Conservation (phyloP, 2,797 vertebrate genomes). For the Hippocampus kuda region DNA sequence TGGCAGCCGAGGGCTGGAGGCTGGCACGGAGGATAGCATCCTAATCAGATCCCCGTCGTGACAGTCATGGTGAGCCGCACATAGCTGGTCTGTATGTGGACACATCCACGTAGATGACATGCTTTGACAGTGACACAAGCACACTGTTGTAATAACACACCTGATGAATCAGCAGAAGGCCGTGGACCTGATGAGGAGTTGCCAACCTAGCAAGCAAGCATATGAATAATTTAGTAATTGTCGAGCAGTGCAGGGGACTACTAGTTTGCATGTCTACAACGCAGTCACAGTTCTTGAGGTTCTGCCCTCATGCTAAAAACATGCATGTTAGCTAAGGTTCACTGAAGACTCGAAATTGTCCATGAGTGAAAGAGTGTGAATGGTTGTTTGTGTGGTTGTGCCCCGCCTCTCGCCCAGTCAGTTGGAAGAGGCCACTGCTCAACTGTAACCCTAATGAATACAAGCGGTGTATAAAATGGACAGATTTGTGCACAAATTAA, state of each 20-base stretch:
- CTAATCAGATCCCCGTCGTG: slow-evolving; percentile 2
- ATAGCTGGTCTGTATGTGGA: slow-evolving; percentile 23
- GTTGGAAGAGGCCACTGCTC: too few relatives aligned
- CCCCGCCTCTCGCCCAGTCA: too few relatives aligned
- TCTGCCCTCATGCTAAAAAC: too few relatives aligned
- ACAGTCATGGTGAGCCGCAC: slow-evolving; percentile 8
- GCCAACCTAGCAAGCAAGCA: slow-evolving; percentile 27
- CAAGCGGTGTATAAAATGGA: too few relatives aligned
- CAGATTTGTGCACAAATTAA: too few relatives aligned
- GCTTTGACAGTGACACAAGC: background rate
- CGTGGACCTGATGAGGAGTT: slow-evolving; percentile 9
- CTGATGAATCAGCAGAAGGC: slow-evolving; percentile 20
- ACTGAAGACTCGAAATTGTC: too few relatives aligned
- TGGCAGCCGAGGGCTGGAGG: slow-evolving; percentile 7
- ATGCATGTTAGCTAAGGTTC: too few relatives aligned
- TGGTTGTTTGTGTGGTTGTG: too few relatives aligned
- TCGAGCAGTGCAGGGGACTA: background rate
- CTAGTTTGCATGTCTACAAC: too few relatives aligned
- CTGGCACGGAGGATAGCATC: slow-evolving; percentile 9
- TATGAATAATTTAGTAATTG: background rate
- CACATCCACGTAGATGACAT: slow-evolving; percentile 1
- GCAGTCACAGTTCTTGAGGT: too few relatives aligned
- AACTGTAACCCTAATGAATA: too few relatives aligned
- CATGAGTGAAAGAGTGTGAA: too few relatives aligned
- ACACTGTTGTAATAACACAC: slow-evolving; percentile 23